Conservation (phyloP, 37 sponge, comb jelly and placozoan species). For the Agelas oroides region DNA sequence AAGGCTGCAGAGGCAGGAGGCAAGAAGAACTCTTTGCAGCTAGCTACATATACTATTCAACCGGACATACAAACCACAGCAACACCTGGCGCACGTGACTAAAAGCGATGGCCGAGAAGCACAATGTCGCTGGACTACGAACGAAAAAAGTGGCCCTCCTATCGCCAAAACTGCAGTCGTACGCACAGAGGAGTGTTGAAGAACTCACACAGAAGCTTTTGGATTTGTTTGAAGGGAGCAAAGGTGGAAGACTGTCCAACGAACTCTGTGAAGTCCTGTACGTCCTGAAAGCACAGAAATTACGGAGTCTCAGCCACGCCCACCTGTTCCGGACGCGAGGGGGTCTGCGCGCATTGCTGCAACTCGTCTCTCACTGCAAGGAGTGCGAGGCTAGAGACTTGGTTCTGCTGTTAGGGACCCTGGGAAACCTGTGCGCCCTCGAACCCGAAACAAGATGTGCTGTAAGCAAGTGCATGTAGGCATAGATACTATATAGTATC, state of each 20-base stretch:
- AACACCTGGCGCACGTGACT: slow-evolving; percentile 19
- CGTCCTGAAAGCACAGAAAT: slow-evolving; percentile 47
- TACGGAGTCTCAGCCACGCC: slow-evolving; percentile 44
- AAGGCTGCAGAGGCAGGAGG: background rate
- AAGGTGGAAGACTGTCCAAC: background rate
- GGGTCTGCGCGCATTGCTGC: slow-evolving; percentile 15
- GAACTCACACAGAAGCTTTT: slow-evolving; percentile 29
- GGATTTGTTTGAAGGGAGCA: background rate
- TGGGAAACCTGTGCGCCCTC: slow-evolving; percentile 67
- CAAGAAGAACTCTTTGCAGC: slow-evolving; percentile 6
- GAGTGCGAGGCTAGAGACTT: slow-evolving; percentile 1
- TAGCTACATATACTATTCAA: background rate
- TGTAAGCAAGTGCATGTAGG: background rate
- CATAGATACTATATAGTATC: too few species aligned
- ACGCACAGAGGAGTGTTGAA: background rate
- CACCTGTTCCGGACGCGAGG: slow-evolving; percentile 30
- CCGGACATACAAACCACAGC: slow-evolving; percentile 22
- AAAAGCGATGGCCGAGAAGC: background rate
- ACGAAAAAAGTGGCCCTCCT: background rate
- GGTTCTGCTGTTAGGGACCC: slow-evolving; percentile 29
- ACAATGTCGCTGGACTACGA: too few species aligned
- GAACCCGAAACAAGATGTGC: slow-evolving; percentile 13
- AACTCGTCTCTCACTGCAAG: slow-evolving; percentile 10
- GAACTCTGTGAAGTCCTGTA: slow-evolving; percentile 31
- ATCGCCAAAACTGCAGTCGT: slow-evolving; percentile 1